Evolutionary conservation across 2,113 vertebrate genomes (phyloP).

Genomic region (Beaufortia kweichowensis): DNA sequence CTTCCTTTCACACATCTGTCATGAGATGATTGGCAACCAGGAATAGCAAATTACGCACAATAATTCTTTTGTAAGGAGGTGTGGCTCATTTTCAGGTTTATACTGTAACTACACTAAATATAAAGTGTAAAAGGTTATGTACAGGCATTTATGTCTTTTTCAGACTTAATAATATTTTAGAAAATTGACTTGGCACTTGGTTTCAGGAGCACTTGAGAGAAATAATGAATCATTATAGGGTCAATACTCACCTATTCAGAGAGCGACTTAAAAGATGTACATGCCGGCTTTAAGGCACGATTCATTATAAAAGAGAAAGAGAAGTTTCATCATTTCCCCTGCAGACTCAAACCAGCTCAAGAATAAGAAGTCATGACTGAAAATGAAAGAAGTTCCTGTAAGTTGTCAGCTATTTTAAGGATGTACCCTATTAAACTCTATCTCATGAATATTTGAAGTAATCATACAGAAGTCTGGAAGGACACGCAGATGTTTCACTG

Average conservation of each 20-base stretch:
- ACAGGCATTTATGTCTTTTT: not conserved
- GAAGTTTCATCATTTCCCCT: not conserved
- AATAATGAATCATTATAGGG: not conserved
- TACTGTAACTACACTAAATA: not conserved
- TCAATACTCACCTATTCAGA: not conserved
- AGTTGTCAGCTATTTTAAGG: conserved; percentile 19
- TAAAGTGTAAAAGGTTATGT: not conserved
- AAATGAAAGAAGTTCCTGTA: conserved; percentile 9
- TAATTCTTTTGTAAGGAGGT: conserved; percentile 62
- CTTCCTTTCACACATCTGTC: conserved; percentile 65
- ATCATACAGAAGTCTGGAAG: conserved; percentile 12
- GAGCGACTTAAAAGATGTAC: not conserved
- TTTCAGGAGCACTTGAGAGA: not conserved
- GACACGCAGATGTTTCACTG: conserved; percentile 20
- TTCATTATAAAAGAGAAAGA: not conserved
- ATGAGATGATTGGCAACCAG: conserved; percentile 60
- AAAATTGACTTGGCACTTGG: not conserved
- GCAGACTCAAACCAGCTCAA: not conserved
- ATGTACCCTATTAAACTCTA: not conserved
- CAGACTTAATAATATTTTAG: not conserved
- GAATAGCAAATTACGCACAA: conserved; percentile 57
- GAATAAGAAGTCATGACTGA: not conserved
- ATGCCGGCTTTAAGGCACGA: not conserved
- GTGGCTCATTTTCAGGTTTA: conserved; percentile 7
- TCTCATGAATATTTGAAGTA: conserved; percentile 32